Percentiles rank a stretch among this genome's conserved stretches.
Evolutionary conservation across 2,888 invertebrate species (phyloP).

Genomic region (Idaea straminata): DNA sequence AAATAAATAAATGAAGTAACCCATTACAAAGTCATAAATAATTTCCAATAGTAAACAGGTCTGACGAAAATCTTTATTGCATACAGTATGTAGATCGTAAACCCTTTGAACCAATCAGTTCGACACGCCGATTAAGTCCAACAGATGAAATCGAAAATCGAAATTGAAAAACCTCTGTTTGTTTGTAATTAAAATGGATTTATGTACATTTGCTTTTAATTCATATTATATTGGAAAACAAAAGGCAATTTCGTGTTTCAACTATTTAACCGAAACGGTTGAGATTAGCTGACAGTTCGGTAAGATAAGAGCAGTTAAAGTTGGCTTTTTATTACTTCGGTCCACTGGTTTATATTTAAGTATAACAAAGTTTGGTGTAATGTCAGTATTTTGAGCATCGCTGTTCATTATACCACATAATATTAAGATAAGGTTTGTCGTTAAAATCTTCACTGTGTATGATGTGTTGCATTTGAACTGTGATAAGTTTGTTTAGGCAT

Average conservation of each 20-base stretch:
- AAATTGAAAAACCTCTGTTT: neutral
- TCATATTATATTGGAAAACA: neutral
- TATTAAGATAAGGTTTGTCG: neutral
- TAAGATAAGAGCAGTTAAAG: neutral
- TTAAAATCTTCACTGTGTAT: slow-evolving; percentile 8
- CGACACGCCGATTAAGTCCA: slow-evolving; percentile 16
- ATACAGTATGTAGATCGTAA: neutral
- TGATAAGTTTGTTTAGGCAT: slow-evolving; percentile 55
- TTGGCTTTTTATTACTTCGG: slow-evolving; percentile 1
- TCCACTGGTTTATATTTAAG: neutral
- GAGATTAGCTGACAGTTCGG: neutral
- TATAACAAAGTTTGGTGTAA: neutral
- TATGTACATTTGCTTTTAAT: neutral
- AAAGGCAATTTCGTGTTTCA: neutral
- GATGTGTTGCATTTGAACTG: slow-evolving; percentile 16
- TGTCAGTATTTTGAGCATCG: neutral
- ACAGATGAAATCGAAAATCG: slow-evolving; percentile 14
- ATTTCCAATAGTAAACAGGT: neutral
- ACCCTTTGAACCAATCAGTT: neutral
- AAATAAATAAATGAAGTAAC: neutral
- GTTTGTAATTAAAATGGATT: neutral
- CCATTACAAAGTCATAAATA: neutral
- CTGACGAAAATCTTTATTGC: neutral
- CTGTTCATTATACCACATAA: neutral
- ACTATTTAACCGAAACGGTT: neutral